Evolutionary conservation across 2,113 vertebrate species (phyloP).

Genomic region (Ciconia stormi): DNA sequence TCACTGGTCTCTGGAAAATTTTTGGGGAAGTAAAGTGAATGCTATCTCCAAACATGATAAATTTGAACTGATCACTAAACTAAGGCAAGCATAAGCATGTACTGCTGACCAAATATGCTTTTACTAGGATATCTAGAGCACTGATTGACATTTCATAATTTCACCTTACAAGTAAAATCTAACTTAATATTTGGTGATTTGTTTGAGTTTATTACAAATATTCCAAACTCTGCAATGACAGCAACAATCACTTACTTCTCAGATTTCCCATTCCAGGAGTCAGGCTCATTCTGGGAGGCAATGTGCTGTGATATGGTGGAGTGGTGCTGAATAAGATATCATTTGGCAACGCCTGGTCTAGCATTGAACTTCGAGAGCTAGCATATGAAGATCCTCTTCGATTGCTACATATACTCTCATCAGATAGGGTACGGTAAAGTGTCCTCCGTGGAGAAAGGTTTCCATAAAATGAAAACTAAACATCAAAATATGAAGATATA

Average conservation of each 20-base stretch:
- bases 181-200: neutral
- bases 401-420: conserved; percentile 92
- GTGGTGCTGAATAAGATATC: conserved; percentile 97
- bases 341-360: conserved; percentile 91
- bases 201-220: neutral
- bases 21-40: neutral
- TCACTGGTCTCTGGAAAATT: neutral
- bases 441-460: conserved; percentile 85
- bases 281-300: conserved; percentile 86
- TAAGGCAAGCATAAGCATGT: neutral
- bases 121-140: neutral
- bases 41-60: neutral
- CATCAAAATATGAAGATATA: neutral
- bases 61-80: neutral
- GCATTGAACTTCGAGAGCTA: conserved; percentile 90
- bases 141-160: neutral
- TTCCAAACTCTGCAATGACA: neutral
- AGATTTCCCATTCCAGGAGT: conserved; percentile 82
- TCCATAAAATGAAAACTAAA: conserved; percentile 82
- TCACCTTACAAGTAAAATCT: neutral
- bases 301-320: conserved; percentile 88
- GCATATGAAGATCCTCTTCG: conserved; percentile 87
- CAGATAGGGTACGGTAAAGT: conserved; percentile 91
- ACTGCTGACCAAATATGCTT: neutral
- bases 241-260: conserved; percentile 81